phyloP scores from a whole-genome alignment of 2,113 vertebrate genomes.

The Tragelaphus strepsiceros region DNA sequence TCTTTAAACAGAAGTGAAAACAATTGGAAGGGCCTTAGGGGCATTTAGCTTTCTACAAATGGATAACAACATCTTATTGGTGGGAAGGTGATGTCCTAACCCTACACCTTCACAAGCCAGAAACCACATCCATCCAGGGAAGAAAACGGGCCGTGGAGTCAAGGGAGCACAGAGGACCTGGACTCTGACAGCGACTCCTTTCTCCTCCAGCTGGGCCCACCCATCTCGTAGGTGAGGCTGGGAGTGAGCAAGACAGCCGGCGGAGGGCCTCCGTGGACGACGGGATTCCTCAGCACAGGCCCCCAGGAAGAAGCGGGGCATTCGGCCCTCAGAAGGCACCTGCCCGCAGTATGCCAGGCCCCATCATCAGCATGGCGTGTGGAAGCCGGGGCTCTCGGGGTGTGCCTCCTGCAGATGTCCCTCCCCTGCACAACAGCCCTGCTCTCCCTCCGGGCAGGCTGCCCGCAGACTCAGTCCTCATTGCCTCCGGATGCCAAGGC shows the following conservation, averaged over 20 bases:
- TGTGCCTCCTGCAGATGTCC: not conserved
- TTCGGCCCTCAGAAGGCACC: not conserved
- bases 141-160: not conserved
- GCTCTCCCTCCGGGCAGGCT: constrained; percentile 43
- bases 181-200: not conserved
- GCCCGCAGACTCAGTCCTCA: constrained; percentile 55
- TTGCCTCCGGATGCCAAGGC: constrained; percentile 66
- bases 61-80: not conserved
- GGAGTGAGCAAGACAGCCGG: not conserved
- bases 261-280: accelerated
- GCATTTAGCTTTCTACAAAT: not conserved
- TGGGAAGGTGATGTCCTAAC: not conserved
- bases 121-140: not conserved
- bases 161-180: not conserved
- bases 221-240: not conserved
- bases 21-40: not conserved
- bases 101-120: not conserved
- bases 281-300: not conserved
- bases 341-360: no score
- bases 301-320: not conserved
- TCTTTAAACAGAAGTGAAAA: not conserved
- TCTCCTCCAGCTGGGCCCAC: not conserved
- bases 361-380: not conserved
- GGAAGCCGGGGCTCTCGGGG: not conserved
- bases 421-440: constrained; percentile 10